These are phyloP conservation scores for Episyrphus balteatus DNA, from an alignment of 1,140 invertebrate genomes.

Conservation along the genomic window DNA sequence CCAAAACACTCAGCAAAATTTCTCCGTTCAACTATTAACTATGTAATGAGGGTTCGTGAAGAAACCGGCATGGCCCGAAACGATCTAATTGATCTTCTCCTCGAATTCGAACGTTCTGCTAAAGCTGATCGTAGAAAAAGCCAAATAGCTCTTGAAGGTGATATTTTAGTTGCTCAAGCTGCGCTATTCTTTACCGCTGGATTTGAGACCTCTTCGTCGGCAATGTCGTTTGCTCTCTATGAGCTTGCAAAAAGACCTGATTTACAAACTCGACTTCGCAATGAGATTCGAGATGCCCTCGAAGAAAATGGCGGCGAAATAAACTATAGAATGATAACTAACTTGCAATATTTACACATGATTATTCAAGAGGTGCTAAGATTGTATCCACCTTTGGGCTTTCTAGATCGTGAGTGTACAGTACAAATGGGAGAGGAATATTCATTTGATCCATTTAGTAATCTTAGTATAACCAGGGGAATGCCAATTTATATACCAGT, in stretches of 20 bases:
- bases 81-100: conserved; percentile 40
- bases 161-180: conserved; percentile 50
- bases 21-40: conserved; percentile 29
- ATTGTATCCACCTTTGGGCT: conserved; percentile 26
- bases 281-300: conserved; percentile 48
- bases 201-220: conserved; percentile 63
- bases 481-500: conserved; percentile 20
- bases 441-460: conserved; percentile 13
- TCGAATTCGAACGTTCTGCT: conserved; percentile 37
- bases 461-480: conserved; percentile 16
- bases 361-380: conserved; percentile 41
- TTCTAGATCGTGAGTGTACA: conserved; percentile 30
- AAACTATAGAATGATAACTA: conserved; percentile 45
- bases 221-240: conserved; percentile 54
- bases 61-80: conserved; percentile 26
- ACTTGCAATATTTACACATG: conserved; percentile 51
- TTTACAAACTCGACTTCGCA: conserved; percentile 50
- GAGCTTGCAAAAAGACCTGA: conserved; percentile 57
- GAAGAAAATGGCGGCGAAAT: conserved; percentile 39
- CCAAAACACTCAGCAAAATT: conserved; percentile 23
- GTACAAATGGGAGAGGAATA: conserved; percentile 12
- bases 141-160: conserved; percentile 28
- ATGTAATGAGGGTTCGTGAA: conserved; percentile 35
- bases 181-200: conserved; percentile 62
- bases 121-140: conserved; percentile 27